Evolutionary conservation across 2,888 invertebrate genomes (phyloP).

Genomic region (Spialia ferax): DNA sequence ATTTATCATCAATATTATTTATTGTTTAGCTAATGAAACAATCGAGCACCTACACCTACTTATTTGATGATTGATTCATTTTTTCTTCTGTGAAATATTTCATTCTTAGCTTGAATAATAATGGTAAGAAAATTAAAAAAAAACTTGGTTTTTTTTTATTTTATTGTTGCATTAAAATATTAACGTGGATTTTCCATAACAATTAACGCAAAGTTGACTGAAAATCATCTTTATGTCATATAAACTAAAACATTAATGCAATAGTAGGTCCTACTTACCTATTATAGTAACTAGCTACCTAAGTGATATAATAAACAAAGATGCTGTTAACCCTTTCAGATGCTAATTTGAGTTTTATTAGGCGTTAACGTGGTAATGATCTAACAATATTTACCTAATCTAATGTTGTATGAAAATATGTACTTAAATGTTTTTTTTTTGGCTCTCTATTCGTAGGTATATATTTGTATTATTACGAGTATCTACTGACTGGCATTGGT

Average conservation of each 20-base stretch:
- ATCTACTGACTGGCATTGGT: no score
- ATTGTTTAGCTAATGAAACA: constrained; percentile 31
- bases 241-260: neutral
- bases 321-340: constrained; percentile 10
- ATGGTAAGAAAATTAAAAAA: no score
- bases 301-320: constrained; percentile 12
- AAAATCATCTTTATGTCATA: no score
- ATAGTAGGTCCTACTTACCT: no score
- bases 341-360: constrained; percentile 29
- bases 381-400: constrained; percentile 2
- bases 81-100: constrained; percentile 9
- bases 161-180: no score
- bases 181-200: no score
- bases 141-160: no score
- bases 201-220: no score
- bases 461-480: no score
- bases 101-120: neutral
- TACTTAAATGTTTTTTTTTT: no score
- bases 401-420: neutral
- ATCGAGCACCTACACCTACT: constrained; percentile 9
- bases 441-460: no score
- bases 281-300: no score
- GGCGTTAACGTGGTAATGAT: constrained; percentile 20
- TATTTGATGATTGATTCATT: constrained; percentile 13
- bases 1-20: constrained; percentile 45